These are phyloP conservation scores for Sthenelais limicola DNA, from an alignment of 2,888 invertebrate species.

Conservation along the genomic window DNA sequence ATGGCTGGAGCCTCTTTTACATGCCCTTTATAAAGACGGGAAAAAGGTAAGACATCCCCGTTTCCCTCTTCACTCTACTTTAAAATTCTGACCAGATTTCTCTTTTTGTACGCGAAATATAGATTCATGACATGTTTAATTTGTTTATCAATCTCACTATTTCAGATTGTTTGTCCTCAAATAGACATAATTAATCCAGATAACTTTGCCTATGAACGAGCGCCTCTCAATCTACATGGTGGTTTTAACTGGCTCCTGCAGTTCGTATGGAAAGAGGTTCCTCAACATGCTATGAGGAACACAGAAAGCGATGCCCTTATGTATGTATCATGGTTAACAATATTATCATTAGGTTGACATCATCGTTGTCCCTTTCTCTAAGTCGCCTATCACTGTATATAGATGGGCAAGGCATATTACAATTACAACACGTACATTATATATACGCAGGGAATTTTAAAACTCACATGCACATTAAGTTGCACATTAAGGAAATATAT, in stretches of 20 bases:
- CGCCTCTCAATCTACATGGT: conserved; percentile 19
- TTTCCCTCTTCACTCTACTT: too few species aligned
- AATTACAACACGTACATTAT: too few species aligned
- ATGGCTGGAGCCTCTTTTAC: conserved; percentile 86
- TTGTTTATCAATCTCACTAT: too few species aligned
- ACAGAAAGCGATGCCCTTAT: conserved; percentile 5
- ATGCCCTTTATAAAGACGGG: conserved; percentile 38
- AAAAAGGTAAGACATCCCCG: conserved; percentile 29
- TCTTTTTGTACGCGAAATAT: too few species aligned
- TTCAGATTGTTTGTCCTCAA: conserved; percentile 46
- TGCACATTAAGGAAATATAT: too few species aligned
- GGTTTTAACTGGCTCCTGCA: conserved; percentile 45
- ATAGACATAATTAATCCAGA: conserved; percentile 43
- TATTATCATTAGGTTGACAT: background rate
- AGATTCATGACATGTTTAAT: too few species aligned
- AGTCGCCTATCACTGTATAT: too few species aligned
- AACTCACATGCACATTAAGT: too few species aligned
- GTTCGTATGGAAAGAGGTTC: conserved; percentile 42
- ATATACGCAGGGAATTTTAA: too few species aligned
- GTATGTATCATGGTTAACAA: background rate
- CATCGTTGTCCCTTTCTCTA: too few species aligned
- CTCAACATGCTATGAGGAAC: conserved; percentile 1
- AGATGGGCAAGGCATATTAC: too few species aligned
- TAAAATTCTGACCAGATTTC: too few species aligned
- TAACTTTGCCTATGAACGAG: conserved; percentile 29